Evolutionary conservation across 2,113 vertebrate species (phyloP), one percentile per base, ranked within the genome.

Genomic region (Dinomys branickii): DNA sequence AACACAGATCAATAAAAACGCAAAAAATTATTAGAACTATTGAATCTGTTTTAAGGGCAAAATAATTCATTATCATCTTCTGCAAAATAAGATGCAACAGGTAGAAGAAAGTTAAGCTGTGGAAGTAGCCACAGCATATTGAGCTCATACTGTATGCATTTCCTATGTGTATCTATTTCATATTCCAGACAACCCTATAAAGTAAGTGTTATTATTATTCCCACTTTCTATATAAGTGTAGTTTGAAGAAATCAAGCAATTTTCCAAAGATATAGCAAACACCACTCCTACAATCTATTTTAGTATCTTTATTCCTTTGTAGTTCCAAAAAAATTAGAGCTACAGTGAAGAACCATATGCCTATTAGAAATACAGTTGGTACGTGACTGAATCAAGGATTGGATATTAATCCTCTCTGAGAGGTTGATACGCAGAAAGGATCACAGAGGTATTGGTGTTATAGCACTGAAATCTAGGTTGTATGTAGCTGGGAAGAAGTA

Each of bases 101-200:
- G 35, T 50, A 63, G 50, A 87, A 96, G 61, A 95, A 94, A 94
- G 80, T 85, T 75, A 75, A 90, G 67, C 86, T 58, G 7, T 89
- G 67, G 30, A 89, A 95, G 75, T 89, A 80, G 5, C 59, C 47
- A 17, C 2, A 90, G 56, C 65, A 56, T 81, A 44, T 41, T 94
- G 82, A 59, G 41, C 67, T 50, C 52, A 75, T 67, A 47, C 50
- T 16, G 7, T 35, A 63, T n/a, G 28, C 58, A 69, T 24, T 52
- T 89, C 56, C 47, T 90, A 65, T 71, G 38, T 13, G 82, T 50
- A 38, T 73, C 22, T 91, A 12, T 80, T 94, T 95, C 93, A 75
- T 88, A 89, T 65, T 94, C 69, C 89, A 22, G 65, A 35, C 28
- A 90, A 71, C 20, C 47, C 13, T 84, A 14, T 71, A 71, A 93